A percentile compares a stretch with the other conserved stretches of the same genome.
Evolutionary conservation across 2,113 vertebrate species (phyloP).

Genomic region (Machaerirhynchus nigripectus): DNA sequence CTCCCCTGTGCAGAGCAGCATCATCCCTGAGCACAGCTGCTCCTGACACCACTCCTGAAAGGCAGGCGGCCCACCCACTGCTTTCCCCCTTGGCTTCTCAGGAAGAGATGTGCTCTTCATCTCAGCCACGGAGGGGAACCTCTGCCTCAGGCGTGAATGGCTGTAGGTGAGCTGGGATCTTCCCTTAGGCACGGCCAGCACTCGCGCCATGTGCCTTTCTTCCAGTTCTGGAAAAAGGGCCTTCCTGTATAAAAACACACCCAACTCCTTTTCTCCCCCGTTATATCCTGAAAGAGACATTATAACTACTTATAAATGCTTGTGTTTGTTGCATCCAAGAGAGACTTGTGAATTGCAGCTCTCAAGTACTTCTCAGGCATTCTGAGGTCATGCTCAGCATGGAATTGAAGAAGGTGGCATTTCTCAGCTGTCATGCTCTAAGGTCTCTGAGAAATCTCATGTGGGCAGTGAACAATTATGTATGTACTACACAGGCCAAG

Average conservation of each 20-base stretch:
- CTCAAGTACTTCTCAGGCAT: background rate
- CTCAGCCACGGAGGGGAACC: background rate
- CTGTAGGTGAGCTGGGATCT: accelerated
- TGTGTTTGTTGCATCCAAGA: background rate
- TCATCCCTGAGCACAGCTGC: background rate
- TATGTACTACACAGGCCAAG: background rate
- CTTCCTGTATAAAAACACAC: background rate
- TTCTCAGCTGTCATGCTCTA: background rate
- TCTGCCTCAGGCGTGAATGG: background rate
- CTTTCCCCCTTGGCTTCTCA: background rate
- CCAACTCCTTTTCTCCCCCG: background rate
- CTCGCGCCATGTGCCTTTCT: background rate
- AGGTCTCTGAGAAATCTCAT: background rate
- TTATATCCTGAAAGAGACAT: background rate
- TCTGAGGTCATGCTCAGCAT: background rate
- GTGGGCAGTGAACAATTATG: background rate
- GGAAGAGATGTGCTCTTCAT: background rate
- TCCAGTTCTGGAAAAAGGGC: background rate
- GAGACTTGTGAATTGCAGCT: accelerated
- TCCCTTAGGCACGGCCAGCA: accelerated
- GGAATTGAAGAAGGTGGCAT: accelerated
- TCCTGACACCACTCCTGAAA: background rate
- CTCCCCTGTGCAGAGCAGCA: background rate
- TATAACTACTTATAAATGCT: background rate
- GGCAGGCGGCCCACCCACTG: accelerated